Evolutionary conservation across 1,140 invertebrate genomes (phyloP), one percentile per base, ranked within the genome.

Genomic region (Zophobas atratus): DNA sequence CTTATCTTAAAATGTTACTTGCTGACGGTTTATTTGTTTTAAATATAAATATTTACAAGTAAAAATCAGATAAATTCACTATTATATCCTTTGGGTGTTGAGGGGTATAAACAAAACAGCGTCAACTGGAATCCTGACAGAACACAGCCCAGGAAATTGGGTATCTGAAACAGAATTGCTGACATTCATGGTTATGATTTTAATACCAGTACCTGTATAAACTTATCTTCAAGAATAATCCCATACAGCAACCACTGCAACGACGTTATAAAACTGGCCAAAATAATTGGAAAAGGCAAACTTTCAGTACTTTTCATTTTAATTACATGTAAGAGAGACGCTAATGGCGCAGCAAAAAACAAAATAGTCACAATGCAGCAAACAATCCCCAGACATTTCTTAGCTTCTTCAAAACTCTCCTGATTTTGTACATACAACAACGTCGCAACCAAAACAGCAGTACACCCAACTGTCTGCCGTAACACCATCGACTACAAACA

Each of bases 281-380:
- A 84, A 85, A 96, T 95, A 77, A 95, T 88, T 20, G 93, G 92
- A 85, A 94, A 94, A 77, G 94, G 94, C 81, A 95, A 88, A 86
- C 91, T 92, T 77, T 95, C 94, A 1, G 93, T 92, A 84, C 89
- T 94, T 84, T 92, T 93, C 4, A 91, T 90, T 86, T 87, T 90
- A 67, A 96, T 89, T 4, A 96, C 94, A 87, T 95, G 92, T 48
- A 94, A 88, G 79, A 96, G 84, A 82, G 92, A 91, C 34, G 91
- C 92, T 76, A 96, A 88, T 33, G 95, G 95, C 49, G 94, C 92
- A 38, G 92, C 93, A 85, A 95, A 94, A 80, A 94, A 95, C 53
- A 94, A 81, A 53, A 96, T 89, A 6, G 94, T 94, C 2, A 95
- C 87, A 43, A 89, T 82, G 82, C 93, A 94, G 79, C 93, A 93